Evolutionary conservation across 2,797 vertebrate species (phyloP).

Genomic region (Gobionotothen gibberifrons): DNA sequence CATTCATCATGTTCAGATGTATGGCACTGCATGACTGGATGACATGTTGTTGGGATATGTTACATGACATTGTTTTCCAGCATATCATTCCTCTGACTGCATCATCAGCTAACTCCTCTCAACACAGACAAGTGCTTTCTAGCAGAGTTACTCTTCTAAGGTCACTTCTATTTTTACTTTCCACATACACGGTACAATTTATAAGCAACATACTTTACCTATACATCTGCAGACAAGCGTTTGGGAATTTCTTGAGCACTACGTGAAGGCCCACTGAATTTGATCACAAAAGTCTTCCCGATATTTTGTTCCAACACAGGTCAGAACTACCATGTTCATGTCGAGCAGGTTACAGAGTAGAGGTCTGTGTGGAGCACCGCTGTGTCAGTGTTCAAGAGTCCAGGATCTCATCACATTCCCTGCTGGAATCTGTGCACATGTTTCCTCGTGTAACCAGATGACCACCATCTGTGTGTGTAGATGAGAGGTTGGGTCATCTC

Average conservation of each 20-base stretch:
- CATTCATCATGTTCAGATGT: slow-evolving; percentile 30
- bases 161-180: slow-evolving; percentile 79
- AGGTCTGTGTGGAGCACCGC: not conserved
- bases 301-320: not conserved
- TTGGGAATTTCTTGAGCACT: slow-evolving; percentile 35
- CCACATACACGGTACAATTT: slow-evolving; percentile 42
- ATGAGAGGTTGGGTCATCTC: not conserved
- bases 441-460: not conserved
- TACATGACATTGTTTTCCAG: slow-evolving; percentile 15
- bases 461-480: not conserved
- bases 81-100: slow-evolving; percentile 45
- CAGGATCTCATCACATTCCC: not conserved
- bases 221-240: slow-evolving; percentile 50
- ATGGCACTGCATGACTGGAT: slow-evolving; percentile 54
- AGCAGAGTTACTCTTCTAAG: slow-evolving; percentile 79
- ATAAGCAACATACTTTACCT: slow-evolving; percentile 49
- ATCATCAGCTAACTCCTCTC: slow-evolving; percentile 33
- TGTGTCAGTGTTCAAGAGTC: not conserved
- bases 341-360: not conserved
- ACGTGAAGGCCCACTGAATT: not conserved
- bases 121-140: slow-evolving; percentile 40
- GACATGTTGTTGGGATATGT: slow-evolving; percentile 33
- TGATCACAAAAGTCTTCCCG: not conserved
- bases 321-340: not conserved
- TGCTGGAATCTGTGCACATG: not conserved